Percentiles rank a stretch among this genome's conserved stretches.
phyloP scores from a whole-genome alignment of 1,140 invertebrate species.

The Cephus cinctus region DNA sequence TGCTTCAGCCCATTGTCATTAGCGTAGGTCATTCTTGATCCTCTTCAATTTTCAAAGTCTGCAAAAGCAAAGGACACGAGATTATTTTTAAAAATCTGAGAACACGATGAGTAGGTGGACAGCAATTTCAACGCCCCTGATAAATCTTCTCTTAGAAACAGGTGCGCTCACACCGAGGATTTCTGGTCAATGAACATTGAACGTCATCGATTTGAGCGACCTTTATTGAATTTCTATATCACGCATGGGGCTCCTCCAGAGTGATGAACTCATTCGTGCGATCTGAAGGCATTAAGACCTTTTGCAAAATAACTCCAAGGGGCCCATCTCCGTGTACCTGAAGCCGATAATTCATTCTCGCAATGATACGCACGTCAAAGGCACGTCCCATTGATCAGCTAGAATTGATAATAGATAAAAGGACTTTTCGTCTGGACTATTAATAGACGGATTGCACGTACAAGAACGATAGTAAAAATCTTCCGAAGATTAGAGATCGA shows the following conservation, averaged over 20 bases:
- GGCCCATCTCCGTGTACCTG: neutral
- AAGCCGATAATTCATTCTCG: neutral
- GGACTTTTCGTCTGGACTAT: constrained; percentile 13
- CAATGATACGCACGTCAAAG: neutral
- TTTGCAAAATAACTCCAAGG: neutral
- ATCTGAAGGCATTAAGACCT: no score
- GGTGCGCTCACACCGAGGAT: constrained; percentile 7
- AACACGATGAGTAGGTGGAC: constrained; percentile 7
- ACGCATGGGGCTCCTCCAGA: no score
- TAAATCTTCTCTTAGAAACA: constrained; percentile 3
- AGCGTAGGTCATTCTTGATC: constrained; percentile 14
- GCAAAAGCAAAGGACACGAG: constrained; percentile 11
- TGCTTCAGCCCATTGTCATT: constrained; percentile 44
- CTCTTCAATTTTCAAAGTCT: constrained; percentile 21
- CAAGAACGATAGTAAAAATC: no score
- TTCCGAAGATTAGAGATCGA: no score
- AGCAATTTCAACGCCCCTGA: neutral
- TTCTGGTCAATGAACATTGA: constrained; percentile 23
- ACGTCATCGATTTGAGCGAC: constrained; percentile 25
- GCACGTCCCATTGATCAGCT: neutral
- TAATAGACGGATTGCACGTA: no score
- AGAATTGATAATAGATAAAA: neutral
- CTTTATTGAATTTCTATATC: constrained; percentile 32
- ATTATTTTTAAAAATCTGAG: neutral
- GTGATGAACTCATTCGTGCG: no score